Conservation (phyloP, 1,140 invertebrate genomes). For the Drosophila athabasca region DNA sequence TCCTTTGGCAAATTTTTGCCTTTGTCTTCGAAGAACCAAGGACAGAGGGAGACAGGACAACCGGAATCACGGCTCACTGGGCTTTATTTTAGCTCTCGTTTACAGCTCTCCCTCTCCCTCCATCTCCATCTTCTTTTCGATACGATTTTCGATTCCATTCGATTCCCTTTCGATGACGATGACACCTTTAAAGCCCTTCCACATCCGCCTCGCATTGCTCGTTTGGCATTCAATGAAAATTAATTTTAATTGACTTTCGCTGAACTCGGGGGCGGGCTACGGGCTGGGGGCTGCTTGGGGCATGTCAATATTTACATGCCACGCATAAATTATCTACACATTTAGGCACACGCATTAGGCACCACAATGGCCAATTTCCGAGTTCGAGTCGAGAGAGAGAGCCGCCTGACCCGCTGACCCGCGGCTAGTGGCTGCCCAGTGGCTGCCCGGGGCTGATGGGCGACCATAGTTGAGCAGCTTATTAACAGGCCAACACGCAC, state of each 20-base stretch:
- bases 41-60: background rate
- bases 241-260: slow-evolving; percentile 74
- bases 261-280: slow-evolving; percentile 18
- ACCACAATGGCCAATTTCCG: slow-evolving; percentile 78
- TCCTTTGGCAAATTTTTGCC: slow-evolving; percentile 25
- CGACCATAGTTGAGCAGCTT: slow-evolving; percentile 60
- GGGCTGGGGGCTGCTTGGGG: slow-evolving; percentile 16
- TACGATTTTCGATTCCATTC: slow-evolving; percentile 4
- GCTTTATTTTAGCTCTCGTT: slow-evolving; percentile 7
- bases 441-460: background rate
- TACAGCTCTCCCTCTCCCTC: slow-evolving; percentile 1
- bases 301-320: slow-evolving; percentile 76
- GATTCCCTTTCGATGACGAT: too few species aligned
- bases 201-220: background rate
- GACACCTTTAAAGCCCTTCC: too few species aligned
- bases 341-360: slow-evolving; percentile 67
- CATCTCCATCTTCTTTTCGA: too few species aligned
- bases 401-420: slow-evolving; percentile 13
- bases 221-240: slow-evolving; percentile 58
- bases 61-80: slow-evolving; percentile 54
- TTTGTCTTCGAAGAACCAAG: slow-evolving; percentile 39
- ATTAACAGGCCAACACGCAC: slow-evolving; percentile 70
- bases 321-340: slow-evolving; percentile 72
- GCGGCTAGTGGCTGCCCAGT: slow-evolving; percentile 2
- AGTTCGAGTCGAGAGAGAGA: slow-evolving; percentile 16